A percentile compares a stretch with the other conserved stretches of the same genome.
phyloP scores from a whole-genome alignment of 2,888 invertebrate genomes.

The Tachystola acroxantha region DNA sequence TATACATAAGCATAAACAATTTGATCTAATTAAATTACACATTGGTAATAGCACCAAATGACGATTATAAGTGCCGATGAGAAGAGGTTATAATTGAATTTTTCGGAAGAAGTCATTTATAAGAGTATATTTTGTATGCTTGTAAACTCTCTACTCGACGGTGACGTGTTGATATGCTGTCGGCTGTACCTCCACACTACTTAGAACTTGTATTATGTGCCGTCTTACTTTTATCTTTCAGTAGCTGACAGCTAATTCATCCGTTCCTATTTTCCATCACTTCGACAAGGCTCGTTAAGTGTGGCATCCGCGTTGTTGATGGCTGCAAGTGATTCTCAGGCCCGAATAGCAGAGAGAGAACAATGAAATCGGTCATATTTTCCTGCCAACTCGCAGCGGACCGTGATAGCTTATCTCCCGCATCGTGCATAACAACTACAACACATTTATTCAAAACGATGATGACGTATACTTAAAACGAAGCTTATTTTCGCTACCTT shows the following conservation, averaged over 20 bases:
- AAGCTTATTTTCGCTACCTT: constrained; percentile 60
- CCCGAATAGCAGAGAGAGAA: constrained; percentile 61
- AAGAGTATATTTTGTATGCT: no score
- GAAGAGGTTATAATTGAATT: no score
- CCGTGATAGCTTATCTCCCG: constrained; percentile 64
- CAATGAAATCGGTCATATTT: constrained; percentile 78
- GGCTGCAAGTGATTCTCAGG: constrained; percentile 74
- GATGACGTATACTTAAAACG: constrained; percentile 59
- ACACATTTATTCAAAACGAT: constrained; percentile 57
- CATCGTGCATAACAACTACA: constrained; percentile 68
- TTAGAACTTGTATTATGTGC: constrained; percentile 42
- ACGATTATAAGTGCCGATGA: no score
- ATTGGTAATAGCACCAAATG: no score
- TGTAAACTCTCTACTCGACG: no score
- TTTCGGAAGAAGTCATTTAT: no score
- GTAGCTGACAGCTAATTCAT: constrained; percentile 69
- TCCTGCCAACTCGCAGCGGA: constrained; percentile 68
- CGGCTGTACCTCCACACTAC: no score
- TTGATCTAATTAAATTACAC: no score
- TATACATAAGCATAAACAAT: no score
- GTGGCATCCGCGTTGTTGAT: constrained; percentile 71
- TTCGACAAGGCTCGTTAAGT: constrained; percentile 76
- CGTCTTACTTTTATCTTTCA: constrained; percentile 58
- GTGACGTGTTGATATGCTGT: no score
- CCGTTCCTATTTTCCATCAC: constrained; percentile 68